Evolutionary conservation across 2,888 invertebrate genomes (phyloP), one percentile per base, ranked within the genome.

Genomic region (Plusia festucae): DNA sequence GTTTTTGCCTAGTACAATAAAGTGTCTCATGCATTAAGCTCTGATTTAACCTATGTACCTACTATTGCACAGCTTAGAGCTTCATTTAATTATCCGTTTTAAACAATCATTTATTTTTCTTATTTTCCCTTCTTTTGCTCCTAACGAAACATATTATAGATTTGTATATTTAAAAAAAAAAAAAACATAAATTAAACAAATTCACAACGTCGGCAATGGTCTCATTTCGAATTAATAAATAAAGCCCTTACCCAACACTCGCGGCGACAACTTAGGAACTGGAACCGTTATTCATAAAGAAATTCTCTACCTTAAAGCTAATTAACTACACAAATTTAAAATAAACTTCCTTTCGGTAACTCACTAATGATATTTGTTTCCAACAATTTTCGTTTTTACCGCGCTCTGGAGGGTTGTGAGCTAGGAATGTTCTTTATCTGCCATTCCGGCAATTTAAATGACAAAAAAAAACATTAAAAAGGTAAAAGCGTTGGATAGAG

Each of bases 321-420:
- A 80, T 65, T 76, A 53, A 68, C 51, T 66, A 59, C 15, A 59
- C 51, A 68, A 71, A 52, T 76, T 78, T 46, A 40, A 61, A 71
- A 66, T 60, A 68, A 78, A 67, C 60, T 68, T 69, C 9, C 20
- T 22, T 24, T 44, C 13, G 30, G 15, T 44, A 66, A 44, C 54
- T 75, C 75, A 24, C 15, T 65, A 69, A 76, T 71, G 57, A 65
- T 73, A 68, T 65, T 66, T 57, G 70, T 73, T 54, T 64, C 24
- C 59, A 70, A 65, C 63, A 70, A 70, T 68, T 62, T 55, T 70
- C 65, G 67, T 65, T 68, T 65, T 13, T 16, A 27, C 18, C 40
- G 32, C 53, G 53, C 32, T 22, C 13, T 16, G 58, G 52, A 24
- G 24, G 46, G 46, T 20, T 20, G 18, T 49, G 9, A 20, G 46